Evolutionary conservation across 2,113 vertebrate genomes (phyloP).

Genomic region (Murina feae): DNA sequence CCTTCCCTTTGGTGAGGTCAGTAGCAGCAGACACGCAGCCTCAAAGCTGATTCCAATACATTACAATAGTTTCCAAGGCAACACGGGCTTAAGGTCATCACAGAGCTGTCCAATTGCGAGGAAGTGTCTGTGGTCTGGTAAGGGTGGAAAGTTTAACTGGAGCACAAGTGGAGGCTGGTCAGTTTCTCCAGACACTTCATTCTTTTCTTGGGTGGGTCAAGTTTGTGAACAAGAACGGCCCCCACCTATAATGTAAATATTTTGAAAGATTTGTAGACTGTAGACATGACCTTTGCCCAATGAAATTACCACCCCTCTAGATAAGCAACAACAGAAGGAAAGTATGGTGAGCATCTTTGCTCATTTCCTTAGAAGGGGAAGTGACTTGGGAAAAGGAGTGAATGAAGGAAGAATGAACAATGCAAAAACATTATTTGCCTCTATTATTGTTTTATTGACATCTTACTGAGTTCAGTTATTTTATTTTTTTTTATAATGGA

Average conservation of each 20-base stretch:
- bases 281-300: conserved; percentile 37
- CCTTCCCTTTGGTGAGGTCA: conserved; percentile 42
- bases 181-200: not conserved
- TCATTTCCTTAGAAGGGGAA: not conserved
- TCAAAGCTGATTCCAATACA: conserved; percentile 33
- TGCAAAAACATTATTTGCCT: not conserved
- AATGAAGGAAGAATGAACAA: not conserved
- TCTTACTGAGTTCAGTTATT: not conserved
- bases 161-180: not conserved
- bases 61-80: conserved; percentile 33
- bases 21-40: not conserved
- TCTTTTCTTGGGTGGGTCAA: conserved; percentile 23
- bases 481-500: not conserved
- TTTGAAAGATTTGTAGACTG: conserved; percentile 31
- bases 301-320: conserved; percentile 19
- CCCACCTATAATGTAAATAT: conserved; percentile 53
- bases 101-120: conserved; percentile 46
- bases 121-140: conserved; percentile 43
- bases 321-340: not conserved
- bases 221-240: not conserved
- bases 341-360: not conserved
- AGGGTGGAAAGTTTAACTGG: not conserved
- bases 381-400: not conserved
- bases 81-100: conserved; percentile 43
- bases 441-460: not conserved